A percentile compares a stretch with the other conserved stretches of the same genome.
These are phyloP conservation scores for Scaptomyza pallida DNA, from an alignment of 1,140 invertebrate genomes.

Conservation along the genomic window DNA sequence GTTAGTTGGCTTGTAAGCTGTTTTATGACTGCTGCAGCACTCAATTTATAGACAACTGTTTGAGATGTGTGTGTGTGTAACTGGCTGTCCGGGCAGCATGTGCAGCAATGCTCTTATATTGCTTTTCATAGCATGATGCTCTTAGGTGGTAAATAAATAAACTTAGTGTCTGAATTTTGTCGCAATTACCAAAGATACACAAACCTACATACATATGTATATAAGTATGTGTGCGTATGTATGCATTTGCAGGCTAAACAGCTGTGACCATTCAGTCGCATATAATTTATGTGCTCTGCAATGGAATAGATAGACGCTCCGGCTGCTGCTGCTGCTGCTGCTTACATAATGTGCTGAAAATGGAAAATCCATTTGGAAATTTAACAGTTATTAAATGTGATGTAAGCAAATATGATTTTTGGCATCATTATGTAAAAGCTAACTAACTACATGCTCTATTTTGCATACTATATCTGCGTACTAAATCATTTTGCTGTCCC, in stretches of 20 bases:
- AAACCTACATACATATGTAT: neutral
- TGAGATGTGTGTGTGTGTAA: constrained; percentile 3
- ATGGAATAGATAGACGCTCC: neutral
- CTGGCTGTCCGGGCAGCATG: constrained; percentile 12
- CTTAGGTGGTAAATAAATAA: constrained; percentile 54
- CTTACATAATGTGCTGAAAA: constrained; percentile 4
- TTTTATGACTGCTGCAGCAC: constrained; percentile 50
- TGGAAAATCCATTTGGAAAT: neutral
- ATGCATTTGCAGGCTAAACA: constrained; percentile 1
- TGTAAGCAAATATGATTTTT: neutral
- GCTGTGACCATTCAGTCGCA: constrained; percentile 15
- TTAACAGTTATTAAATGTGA: neutral
- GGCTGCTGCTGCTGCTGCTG: neutral
- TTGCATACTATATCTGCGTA: constrained; percentile 5
- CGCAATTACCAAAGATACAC: constrained; percentile 35
- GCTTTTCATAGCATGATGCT: constrained; percentile 31
- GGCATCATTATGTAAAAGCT: neutral
- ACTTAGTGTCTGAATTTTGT: constrained; percentile 50
- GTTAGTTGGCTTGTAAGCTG: neutral
- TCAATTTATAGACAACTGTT: constrained; percentile 51
- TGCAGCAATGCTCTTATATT: constrained; percentile 49
- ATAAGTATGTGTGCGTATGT: neutral
- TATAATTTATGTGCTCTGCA: constrained; percentile 27
- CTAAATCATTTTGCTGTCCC: constrained; percentile 9
- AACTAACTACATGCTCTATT: constrained; percentile 1